These are phyloP conservation scores for Galendromus occidentalis DNA, from an alignment of 1,140 invertebrate species.

Conservation along the genomic window DNA sequence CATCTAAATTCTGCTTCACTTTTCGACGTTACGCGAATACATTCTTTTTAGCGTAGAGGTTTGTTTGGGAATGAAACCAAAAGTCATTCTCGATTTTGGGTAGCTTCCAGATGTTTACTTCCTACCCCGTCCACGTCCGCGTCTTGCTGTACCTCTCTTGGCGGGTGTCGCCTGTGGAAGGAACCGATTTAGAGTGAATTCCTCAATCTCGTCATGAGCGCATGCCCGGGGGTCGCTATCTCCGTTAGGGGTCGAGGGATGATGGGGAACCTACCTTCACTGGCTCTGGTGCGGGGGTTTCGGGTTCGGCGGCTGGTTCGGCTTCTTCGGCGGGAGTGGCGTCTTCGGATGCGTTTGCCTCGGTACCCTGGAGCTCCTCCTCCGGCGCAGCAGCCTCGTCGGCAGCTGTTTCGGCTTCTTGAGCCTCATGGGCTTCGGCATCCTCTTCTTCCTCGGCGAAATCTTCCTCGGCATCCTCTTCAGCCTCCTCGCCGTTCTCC, in stretches of 20 bases:
- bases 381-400: not conserved
- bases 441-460: not conserved
- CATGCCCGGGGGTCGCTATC: not conserved
- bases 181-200: not conserved
- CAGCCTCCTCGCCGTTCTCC: not conserved
- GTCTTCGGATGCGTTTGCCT: not conserved
- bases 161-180: not conserved
- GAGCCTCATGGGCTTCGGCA: not conserved
- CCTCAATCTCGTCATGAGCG: not conserved
- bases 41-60: too few relatives aligned
- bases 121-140: not conserved
- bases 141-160: not conserved
- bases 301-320: not conserved
- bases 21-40: too few relatives aligned
- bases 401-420: not conserved
- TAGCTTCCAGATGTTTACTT: not conserved
- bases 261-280: not conserved
- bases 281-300: not conserved
- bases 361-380: not conserved
- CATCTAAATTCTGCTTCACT: too few relatives aligned
- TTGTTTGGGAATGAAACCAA: too few relatives aligned
- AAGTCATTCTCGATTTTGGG: too few relatives aligned
- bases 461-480: not conserved
- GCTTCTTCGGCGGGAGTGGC: not conserved
- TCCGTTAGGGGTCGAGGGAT: not conserved